Evolutionary conservation across 53 echinoderm and acorn worm genomes (phyloP).

Genomic region (Actinopyga echinites): DNA sequence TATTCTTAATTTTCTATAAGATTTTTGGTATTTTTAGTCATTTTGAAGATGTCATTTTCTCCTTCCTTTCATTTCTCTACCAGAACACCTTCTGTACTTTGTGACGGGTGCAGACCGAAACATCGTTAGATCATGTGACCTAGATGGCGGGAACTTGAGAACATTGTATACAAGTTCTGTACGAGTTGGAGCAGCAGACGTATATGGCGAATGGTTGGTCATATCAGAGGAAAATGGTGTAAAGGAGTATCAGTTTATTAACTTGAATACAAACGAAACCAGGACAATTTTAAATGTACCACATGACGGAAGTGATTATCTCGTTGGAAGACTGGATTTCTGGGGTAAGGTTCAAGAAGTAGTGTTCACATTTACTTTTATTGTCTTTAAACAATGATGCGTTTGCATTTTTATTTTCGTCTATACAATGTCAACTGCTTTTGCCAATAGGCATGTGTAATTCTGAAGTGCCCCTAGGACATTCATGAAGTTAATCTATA

Average conservation of each 20-base stretch:
- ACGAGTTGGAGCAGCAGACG: not conserved
- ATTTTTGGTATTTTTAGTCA: no score
- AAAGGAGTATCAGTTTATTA: constrained; percentile 4
- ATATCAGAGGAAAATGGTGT: not conserved
- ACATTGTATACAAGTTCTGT: not conserved
- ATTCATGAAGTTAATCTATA: no score
- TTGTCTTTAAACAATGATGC: no score
- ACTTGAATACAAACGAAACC: constrained; percentile 17
- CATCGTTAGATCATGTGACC: not conserved
- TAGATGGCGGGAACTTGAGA: not conserved
- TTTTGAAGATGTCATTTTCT: not conserved
- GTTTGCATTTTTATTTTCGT: no score
- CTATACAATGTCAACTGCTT: no score
- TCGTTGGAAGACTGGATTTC: constrained; percentile 14
- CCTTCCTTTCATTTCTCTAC: not conserved
- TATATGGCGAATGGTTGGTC: constrained; percentile 5
- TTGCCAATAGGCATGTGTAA: no score
- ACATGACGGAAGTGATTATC: not conserved
- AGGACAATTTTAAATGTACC: constrained; percentile 10
- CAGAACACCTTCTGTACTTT: not conserved
- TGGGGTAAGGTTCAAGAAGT: not conserved
- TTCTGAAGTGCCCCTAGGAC: no score
- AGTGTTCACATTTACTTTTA: no score
- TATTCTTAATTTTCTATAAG: no score
- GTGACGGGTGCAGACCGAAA: not conserved